phyloP scores from a whole-genome alignment of 2,113 vertebrate genomes.

The Anser brachyrhynchus region DNA sequence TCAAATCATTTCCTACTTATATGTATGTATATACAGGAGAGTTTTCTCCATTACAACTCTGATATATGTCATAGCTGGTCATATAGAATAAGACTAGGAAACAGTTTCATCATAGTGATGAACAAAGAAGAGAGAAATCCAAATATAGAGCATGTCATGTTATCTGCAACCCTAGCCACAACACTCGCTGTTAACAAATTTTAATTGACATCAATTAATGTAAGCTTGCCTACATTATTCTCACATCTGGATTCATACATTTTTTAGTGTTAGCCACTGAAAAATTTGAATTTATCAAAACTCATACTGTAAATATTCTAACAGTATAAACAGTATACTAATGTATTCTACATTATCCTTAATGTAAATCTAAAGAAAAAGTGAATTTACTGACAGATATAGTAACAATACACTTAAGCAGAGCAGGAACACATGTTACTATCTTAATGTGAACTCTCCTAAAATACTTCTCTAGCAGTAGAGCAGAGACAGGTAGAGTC shows the following conservation, averaged over 20 bases:
- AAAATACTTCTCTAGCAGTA: not conserved
- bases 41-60: not conserved
- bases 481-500: not conserved
- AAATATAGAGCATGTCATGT: not conserved
- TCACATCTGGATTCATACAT: not conserved
- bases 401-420: not conserved
- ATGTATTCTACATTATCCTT: not conserved
- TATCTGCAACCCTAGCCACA: not conserved
- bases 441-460: not conserved
- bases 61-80: not conserved
- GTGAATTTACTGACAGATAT: not conserved
- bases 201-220: not conserved
- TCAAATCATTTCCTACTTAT: not conserved
- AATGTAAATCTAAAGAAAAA: not conserved
- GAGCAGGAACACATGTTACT: not conserved
- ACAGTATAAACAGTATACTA: not conserved
- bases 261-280: not conserved
- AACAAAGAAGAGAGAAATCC: not conserved
- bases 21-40: not conserved
- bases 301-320: accelerated
- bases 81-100: not conserved
- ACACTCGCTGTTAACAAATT: not conserved
- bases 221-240: not conserved
- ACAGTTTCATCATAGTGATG: not conserved
- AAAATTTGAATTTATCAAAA: not conserved